phyloP scores from a whole-genome alignment of 2,113 vertebrate species.

The Abramis brama region DNA sequence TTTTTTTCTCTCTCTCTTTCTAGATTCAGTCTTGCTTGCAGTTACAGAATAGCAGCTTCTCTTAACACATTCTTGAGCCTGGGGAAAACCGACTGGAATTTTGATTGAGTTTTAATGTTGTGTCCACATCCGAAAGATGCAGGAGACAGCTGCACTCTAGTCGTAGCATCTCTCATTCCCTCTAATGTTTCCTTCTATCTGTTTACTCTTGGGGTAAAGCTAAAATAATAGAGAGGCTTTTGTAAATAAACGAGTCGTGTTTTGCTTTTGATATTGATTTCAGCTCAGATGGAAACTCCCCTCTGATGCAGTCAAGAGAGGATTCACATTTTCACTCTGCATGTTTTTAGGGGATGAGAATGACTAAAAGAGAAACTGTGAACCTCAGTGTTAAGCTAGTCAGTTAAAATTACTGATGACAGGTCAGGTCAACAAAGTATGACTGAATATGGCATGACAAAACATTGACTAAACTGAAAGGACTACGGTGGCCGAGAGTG shows the following conservation, averaged over 20 bases:
- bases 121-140: slow-evolving; percentile 13
- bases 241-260: slow-evolving; percentile 14
- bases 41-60: neutral
- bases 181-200: slow-evolving; percentile 2
- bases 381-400: neutral
- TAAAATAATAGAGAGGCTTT: slow-evolving; percentile 29
- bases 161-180: neutral
- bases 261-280: slow-evolving; percentile 32
- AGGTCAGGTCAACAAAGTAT: neutral
- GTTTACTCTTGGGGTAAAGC: slow-evolving; percentile 26
- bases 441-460: neutral
- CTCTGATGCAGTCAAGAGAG: neutral
- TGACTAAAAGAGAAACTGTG: neutral
- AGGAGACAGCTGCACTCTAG: neutral
- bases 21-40: neutral
- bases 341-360: slow-evolving; percentile 19
- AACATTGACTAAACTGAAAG: neutral
- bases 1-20: neutral
- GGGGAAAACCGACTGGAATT: neutral
- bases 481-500: too few relatives aligned
- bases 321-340: slow-evolving; percentile 24
- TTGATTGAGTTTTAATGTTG: slow-evolving; percentile 19
- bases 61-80: neutral
- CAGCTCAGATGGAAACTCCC: neutral
- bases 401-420: neutral